These are phyloP conservation scores for Iguana delicatissima DNA, from an alignment of 2,797 vertebrate genomes.

Conservation along the genomic window DNA sequence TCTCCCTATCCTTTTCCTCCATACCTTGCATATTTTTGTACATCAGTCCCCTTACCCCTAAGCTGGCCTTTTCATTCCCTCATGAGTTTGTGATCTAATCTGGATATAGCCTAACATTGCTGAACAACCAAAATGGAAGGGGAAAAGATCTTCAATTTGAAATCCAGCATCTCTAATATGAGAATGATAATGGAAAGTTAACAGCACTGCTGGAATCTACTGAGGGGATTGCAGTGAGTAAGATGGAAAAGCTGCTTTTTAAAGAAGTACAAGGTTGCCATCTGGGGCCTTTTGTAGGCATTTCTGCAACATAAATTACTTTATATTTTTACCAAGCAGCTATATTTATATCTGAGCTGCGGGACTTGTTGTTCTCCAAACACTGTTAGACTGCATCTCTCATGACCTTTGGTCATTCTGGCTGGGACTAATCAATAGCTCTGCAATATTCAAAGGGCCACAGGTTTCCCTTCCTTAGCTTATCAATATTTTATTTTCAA, in stretches of 20 bases:
- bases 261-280: constrained; percentile 67
- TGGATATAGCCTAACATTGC: not conserved
- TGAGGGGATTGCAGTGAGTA: not conserved
- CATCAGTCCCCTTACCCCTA: too few relatives aligned
- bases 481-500: not conserved
- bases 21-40: not conserved
- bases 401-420: not conserved
- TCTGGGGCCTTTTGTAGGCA: constrained; percentile 59
- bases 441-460: not conserved
- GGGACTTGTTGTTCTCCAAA: not conserved
- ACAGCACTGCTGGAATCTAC: not conserved
- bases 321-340: not conserved
- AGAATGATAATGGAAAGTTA: not conserved
- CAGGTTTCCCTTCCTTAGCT: not conserved
- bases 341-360: too few relatives aligned
- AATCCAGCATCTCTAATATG: not conserved
- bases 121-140: too few relatives aligned
- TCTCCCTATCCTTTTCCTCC: not conserved
- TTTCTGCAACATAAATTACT: not conserved
- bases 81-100: not conserved
- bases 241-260: not conserved
- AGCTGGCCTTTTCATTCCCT: not conserved
- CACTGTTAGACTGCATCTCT: not conserved
- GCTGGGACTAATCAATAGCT: not conserved
- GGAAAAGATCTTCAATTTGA: not conserved